phyloP scores from a whole-genome alignment of 1,140 invertebrate species.

The Telenomus remus region DNA sequence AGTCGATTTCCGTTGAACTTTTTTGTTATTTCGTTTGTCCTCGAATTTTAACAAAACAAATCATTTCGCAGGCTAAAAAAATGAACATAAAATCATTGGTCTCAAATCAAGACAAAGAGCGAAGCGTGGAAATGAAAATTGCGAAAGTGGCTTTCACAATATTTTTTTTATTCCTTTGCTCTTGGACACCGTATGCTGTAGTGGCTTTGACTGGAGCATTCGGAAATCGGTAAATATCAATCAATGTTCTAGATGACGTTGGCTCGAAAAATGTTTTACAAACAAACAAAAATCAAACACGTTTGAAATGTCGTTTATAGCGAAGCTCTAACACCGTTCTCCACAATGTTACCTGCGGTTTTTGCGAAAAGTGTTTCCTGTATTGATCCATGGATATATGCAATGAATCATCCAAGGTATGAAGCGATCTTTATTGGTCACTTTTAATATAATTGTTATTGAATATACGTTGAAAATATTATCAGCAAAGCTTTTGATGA shows the following conservation, averaged over 20 bases:
- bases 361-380: conserved; percentile 84
- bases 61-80: conserved; percentile 81
- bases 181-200: conserved; percentile 85
- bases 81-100: conserved; percentile 88
- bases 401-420: conserved; percentile 86
- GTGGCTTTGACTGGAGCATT: conserved; percentile 84
- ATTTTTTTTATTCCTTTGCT: conserved; percentile 83
- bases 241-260: too few species aligned
- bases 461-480: too few species aligned
- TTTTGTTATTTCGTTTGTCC: too few species aligned
- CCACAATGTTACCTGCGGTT: conserved; percentile 84
- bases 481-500: too few species aligned
- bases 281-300: background rate
- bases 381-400: conserved; percentile 87
- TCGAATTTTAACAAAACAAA: too few species aligned
- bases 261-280: too few species aligned
- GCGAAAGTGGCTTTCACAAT: conserved; percentile 87
- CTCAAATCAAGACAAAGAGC: conserved; percentile 81
- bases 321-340: conserved; percentile 79
- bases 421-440: background rate
- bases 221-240: conserved; percentile 78
- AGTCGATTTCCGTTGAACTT: too few species aligned
- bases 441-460: too few species aligned
- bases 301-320: conserved; percentile 63
- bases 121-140: conserved; percentile 83